These are phyloP conservation scores for Pomatorhinus ruficollis DNA, from an alignment of 2,113 vertebrate genomes.

Conservation along the genomic window DNA sequence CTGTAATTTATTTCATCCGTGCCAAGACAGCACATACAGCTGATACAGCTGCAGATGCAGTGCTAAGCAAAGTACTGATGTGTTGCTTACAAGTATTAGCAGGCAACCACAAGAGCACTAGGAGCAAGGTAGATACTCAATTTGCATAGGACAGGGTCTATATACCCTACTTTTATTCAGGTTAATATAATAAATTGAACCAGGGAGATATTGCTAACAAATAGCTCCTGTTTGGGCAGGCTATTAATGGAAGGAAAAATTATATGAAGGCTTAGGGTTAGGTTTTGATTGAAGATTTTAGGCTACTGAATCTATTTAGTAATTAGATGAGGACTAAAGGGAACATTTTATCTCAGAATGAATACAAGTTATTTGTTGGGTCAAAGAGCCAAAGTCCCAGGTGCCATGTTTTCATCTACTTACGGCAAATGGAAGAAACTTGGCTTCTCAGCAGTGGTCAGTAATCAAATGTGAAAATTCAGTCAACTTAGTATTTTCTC, in stretches of 20 bases:
- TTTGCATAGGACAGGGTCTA: not conserved
- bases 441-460: conserved; percentile 51
- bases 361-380: conserved; percentile 1
- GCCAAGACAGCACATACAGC: not conserved
- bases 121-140: not conserved
- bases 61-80: not conserved
- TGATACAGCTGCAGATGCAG: not conserved
- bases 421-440: not conserved
- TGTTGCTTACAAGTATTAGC: not conserved
- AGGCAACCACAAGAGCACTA: not conserved
- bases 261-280: conserved; percentile 39
- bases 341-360: not conserved
- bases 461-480: conserved; percentile 43
- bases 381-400: not conserved
- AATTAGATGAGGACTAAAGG: conserved; percentile 32
- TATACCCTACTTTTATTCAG: not conserved
- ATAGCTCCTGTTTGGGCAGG: not conserved
- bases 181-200: conserved; percentile 6
- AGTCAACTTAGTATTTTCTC: conserved; percentile 14
- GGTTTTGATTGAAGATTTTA: conserved; percentile 49
- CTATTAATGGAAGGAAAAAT: conserved; percentile 51
- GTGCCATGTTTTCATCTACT: conserved; percentile 25
- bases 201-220: not conserved
- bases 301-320: conserved; percentile 52
- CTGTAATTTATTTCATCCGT: not conserved